phyloP scores from a whole-genome alignment of 2,113 vertebrate genomes.

The Ibidorhyncha struthersii region DNA sequence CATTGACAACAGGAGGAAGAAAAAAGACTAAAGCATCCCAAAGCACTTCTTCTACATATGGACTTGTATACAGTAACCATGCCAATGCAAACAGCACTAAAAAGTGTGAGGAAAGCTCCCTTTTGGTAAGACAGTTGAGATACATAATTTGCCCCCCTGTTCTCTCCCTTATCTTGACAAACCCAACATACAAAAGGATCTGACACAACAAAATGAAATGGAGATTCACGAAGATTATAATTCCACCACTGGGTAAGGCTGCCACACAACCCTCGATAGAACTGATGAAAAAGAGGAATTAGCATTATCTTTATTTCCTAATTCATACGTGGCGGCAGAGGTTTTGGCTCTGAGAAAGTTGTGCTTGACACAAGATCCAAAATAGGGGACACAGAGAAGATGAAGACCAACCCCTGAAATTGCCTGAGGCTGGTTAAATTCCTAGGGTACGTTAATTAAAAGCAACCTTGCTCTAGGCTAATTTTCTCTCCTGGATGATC shows the following conservation, averaged over 20 bases:
- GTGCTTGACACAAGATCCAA: neutral
- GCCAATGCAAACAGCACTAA: neutral
- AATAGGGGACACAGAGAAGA: neutral
- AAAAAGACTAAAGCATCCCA: neutral
- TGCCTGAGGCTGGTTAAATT: neutral
- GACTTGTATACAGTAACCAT: neutral
- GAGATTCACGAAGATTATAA: neutral
- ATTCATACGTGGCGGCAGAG: neutral
- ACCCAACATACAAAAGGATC: neutral
- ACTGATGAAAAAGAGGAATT: neutral
- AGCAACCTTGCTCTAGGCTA: neutral
- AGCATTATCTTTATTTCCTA: neutral
- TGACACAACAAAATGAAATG: neutral
- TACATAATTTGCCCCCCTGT: fast-evolving
- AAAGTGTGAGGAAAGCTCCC: neutral
- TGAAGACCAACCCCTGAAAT: neutral
- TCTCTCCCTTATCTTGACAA: neutral
- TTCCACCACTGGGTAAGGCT: neutral
- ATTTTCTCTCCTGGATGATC: neutral
- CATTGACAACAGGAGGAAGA: neutral
- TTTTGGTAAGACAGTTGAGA: neutral
- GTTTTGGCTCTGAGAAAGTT: neutral
- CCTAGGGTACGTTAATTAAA: neutral
- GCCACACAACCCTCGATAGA: neutral
- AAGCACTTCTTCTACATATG: neutral